Conservation (phyloP, 2,113 vertebrate genomes). For the Scomber colias region DNA sequence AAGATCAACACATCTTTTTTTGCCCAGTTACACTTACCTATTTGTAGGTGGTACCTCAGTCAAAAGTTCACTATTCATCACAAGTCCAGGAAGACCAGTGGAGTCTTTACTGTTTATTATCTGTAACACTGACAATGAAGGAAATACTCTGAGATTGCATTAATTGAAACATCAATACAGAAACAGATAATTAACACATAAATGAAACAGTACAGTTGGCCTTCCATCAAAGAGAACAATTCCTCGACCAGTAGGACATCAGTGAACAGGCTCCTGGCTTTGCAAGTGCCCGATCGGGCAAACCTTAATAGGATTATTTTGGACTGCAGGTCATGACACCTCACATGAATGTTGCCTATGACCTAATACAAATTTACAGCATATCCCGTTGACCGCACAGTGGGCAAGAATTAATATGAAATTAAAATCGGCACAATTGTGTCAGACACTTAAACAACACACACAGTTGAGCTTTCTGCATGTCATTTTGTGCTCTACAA, state of each 20-base stretch:
- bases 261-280: conserved; percentile 44
- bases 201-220: not conserved
- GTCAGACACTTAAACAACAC: not conserved
- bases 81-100: too few relatives aligned
- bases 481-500: not conserved
- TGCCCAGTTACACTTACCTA: not conserved
- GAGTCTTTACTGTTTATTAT: too few relatives aligned
- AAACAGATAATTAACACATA: not conserved
- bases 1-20: too few relatives aligned
- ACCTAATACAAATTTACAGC: conserved; percentile 44
- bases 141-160: too few relatives aligned
- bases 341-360: conserved; percentile 62
- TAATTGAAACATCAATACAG: not conserved
- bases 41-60: not conserved
- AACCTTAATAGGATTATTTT: conserved; percentile 79
- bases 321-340: conserved; percentile 70
- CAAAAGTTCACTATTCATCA: not conserved
- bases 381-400: not conserved
- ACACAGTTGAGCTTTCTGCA: not conserved
- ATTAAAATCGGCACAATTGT: not conserved
- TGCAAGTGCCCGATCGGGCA: conserved; percentile 63
- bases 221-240: conserved; percentile 17
- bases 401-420: not conserved
- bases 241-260: conserved; percentile 16
- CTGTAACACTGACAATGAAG: too few relatives aligned